These are phyloP conservation scores for Hydrozoanthus gracilis DNA, from an alignment of 92 coral and sea anemone species.

Conservation along the genomic window DNA sequence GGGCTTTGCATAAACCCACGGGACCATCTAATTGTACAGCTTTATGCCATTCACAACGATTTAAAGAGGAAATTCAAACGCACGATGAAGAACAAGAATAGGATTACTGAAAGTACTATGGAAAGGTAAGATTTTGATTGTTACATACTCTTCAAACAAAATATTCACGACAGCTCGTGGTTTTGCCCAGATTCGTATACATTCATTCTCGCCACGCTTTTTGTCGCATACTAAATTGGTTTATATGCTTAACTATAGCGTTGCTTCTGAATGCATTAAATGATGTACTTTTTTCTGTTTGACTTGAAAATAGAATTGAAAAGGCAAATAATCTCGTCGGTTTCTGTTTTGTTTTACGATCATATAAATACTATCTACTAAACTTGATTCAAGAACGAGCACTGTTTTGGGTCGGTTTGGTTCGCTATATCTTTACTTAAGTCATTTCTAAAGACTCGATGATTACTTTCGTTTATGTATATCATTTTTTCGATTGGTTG, in stretches of 20 bases:
- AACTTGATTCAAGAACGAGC: too few relatives aligned
- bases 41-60: slow-evolving; percentile 32
- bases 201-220: neutral
- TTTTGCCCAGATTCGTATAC: slow-evolving; percentile 11
- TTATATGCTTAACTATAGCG: neutral
- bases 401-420: too few relatives aligned
- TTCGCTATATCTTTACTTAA: too few relatives aligned
- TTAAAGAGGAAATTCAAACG: slow-evolving; percentile 32
- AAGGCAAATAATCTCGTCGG: neutral
- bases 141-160: neutral
- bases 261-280: neutral
- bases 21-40: slow-evolving; percentile 35
- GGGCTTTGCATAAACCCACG: slow-evolving; percentile 51
- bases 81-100: slow-evolving; percentile 40
- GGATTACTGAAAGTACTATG: slow-evolving; percentile 34
- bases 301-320: neutral
- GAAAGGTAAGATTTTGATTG: slow-evolving; percentile 33
- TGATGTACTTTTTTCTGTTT: neutral
- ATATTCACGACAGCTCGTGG: neutral
- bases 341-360: too few relatives aligned
- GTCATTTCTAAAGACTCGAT: too few relatives aligned
- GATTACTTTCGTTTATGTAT: neutral
- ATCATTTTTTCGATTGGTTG: neutral
- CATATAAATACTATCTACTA: too few relatives aligned
- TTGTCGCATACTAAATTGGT: slow-evolving; percentile 15